Base-by-base conservation (phyloP, 2,888 invertebrate species). In the Ectobius pallidus region DNA sequence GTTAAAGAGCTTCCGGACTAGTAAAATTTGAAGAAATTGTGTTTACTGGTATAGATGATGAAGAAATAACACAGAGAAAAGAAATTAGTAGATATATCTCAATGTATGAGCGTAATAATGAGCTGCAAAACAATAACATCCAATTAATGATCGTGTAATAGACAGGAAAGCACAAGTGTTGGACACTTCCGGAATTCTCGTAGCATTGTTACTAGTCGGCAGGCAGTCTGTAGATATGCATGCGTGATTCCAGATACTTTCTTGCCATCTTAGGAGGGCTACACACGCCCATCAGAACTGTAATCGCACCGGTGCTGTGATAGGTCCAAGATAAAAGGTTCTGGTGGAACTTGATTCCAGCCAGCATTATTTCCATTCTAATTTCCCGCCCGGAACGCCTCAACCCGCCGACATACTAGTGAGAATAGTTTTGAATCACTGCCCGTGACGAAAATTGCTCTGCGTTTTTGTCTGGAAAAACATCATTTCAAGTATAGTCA, bases 331-430 rank as follows among this genome's bases (percentile, higher is more conserved):
- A 52, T 52, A 52, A 52, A 52, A 52, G 58, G 58, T 27, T 22
- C 27, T 22, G 58, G 30, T 9, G 58, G 58, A 58, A 58, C 58
- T 16, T 46, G 46, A 46, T 46, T 14, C n/a, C 18, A n/a, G 18
- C 2, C n/a, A 22, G 65, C 1, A 65, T 65, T 65, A 65, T 65
- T 65, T 65, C 65, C 65, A 65, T 44, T 65, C 65, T 18, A 44
- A 65, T 65, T 65, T 65, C 46, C 65, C 52, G 25, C 52, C 20
- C 25, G 20, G 14, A 14, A 14, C 14, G n/a, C n/a, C 34, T 34
- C 6, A 34, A 34, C 11, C 34, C 34, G 34, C 34, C n/a, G n/a
- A n/a, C n/a, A n/a, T n/a, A n/a, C n/a, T n/a, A 34, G 58, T 20
- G 14, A 58, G 58, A 32, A 14, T 11, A 39, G 63, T 44, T 63